Percentiles rank a stretch among this genome's conserved stretches.
These are phyloP conservation scores for Thamnophis sirtalis DNA, from an alignment of 2,113 vertebrate genomes.

Conservation along the genomic window DNA sequence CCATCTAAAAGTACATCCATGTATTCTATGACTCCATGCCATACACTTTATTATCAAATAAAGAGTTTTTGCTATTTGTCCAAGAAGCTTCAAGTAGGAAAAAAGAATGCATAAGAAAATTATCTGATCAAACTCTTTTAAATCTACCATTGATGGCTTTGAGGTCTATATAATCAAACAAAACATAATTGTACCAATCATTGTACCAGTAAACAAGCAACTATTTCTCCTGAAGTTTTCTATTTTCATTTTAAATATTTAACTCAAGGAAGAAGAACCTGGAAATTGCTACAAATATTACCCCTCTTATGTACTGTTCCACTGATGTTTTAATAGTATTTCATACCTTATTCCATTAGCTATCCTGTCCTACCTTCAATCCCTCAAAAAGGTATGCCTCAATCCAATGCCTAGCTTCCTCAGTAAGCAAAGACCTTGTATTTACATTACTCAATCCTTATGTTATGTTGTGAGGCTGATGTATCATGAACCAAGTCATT, in stretches of 20 bases:
- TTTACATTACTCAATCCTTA: not conserved
- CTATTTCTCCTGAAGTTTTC: not conserved
- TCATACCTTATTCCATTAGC: constrained; percentile 26
- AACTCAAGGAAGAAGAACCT: not conserved
- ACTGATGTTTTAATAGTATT: constrained; percentile 28
- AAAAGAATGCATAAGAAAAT: not conserved
- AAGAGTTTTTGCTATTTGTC: not conserved
- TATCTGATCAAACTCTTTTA: not conserved
- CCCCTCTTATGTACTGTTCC: not conserved
- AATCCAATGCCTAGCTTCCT: not conserved
- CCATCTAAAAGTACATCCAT: not conserved
- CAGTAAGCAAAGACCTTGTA: not conserved
- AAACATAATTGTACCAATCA: not conserved
- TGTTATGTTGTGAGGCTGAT: not conserved
- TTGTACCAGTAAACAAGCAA: not conserved
- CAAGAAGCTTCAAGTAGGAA: not conserved
- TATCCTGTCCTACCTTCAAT: not conserved
- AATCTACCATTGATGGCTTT: not conserved
- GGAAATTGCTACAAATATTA: not conserved
- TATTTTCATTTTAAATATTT: not conserved
- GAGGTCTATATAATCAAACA: not conserved
- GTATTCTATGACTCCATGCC: not conserved
- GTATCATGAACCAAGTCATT: not conserved
- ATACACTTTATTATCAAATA: not conserved
- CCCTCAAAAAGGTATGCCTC: constrained; percentile 6